Percentiles rank a stretch among this genome's conserved stretches.
phyloP scores from a whole-genome alignment of 2,113 vertebrate genomes.

The Psittacula cyanocephala region DNA sequence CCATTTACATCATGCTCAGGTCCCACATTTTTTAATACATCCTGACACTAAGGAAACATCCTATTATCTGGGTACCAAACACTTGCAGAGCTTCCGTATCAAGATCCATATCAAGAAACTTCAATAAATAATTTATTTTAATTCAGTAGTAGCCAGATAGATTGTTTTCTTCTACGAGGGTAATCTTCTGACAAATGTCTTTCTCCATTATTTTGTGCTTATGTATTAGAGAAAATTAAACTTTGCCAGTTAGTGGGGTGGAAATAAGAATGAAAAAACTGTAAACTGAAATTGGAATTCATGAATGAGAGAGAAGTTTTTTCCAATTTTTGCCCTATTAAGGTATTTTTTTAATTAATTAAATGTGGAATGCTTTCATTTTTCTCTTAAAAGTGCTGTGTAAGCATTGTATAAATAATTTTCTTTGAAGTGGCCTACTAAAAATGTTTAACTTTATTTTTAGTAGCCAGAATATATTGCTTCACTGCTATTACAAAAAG shows the following conservation, averaged over 20 bases:
- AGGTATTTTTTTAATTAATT: conserved; percentile 31
- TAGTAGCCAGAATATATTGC: conserved; percentile 34
- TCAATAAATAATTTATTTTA: neutral
- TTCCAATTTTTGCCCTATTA: neutral
- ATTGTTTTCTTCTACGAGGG: neutral
- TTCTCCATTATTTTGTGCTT: neutral
- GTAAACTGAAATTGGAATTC: neutral
- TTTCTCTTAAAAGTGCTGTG: neutral
- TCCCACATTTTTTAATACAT: neutral
- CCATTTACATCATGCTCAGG: neutral
- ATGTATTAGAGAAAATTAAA: neutral
- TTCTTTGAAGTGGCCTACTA: neutral
- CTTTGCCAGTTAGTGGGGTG: neutral
- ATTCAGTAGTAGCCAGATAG: neutral
- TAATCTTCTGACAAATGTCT: neutral
- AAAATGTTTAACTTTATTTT: conserved; percentile 43
- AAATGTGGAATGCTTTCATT: neutral
- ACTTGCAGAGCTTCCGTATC: neutral
- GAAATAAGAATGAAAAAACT: neutral
- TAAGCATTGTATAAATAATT: conserved; percentile 18
- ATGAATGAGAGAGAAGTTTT: neutral
- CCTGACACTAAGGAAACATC: neutral
- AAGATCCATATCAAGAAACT: neutral
- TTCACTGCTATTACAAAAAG: neutral
- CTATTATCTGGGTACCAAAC: neutral